phyloP scores from a whole-genome alignment of 2,888 invertebrate genomes.

The Microplitis deprimator region DNA sequence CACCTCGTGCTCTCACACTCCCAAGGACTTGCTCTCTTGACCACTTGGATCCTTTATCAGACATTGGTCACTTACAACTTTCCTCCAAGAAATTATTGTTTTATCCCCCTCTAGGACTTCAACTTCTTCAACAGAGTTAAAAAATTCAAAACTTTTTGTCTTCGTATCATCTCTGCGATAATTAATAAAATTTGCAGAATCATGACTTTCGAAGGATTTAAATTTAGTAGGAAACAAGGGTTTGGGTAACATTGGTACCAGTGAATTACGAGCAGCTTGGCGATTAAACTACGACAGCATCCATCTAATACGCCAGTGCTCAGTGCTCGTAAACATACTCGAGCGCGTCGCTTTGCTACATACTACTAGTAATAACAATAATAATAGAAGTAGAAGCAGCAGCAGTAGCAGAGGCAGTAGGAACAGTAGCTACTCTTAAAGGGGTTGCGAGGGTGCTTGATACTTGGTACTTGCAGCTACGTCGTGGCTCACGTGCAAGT shows the following conservation, averaged over 20 bases:
- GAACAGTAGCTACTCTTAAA: conserved; percentile 22
- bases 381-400: conserved; percentile 32
- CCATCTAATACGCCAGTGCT: conserved; percentile 57
- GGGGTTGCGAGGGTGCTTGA: conserved; percentile 35
- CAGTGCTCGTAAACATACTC: conserved; percentile 60
- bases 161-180: background rate
- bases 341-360: conserved; percentile 42
- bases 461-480: conserved; percentile 19
- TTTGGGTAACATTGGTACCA: conserved; percentile 37
- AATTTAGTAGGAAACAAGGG: background rate
- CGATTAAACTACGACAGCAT: conserved; percentile 63
- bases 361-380: conserved; percentile 22
- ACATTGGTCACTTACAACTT: conserved; percentile 61
- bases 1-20: background rate
- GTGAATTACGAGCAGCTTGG: conserved; percentile 58
- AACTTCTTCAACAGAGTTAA: conserved; percentile 14
- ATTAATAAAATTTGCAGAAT: conserved; percentile 16
- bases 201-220: background rate
- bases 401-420: conserved; percentile 21
- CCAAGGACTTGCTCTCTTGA: conserved; percentile 27
- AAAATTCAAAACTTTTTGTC: background rate
- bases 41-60: conserved; percentile 20
- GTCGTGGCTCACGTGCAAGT: conserved; percentile 17
- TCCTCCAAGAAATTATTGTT: conserved; percentile 44
- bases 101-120: conserved; percentile 5